A percentile compares a stretch with the other conserved stretches of the same genome.
Conservation (phyloP, 2,797 vertebrate species). For the Rhynchotus rufescens region DNA sequence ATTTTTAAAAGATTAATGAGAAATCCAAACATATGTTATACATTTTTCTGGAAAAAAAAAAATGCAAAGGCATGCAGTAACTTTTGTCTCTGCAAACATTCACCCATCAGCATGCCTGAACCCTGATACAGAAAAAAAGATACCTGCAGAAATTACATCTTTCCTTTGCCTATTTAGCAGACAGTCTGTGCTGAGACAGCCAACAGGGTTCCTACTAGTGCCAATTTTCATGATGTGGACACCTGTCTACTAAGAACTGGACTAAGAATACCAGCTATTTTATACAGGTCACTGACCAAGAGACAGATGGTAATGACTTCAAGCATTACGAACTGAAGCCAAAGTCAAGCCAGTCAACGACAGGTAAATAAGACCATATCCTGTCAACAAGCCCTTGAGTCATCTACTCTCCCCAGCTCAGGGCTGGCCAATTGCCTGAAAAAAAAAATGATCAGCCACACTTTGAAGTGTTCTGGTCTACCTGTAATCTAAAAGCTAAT, state of each 20-base stretch:
- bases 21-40: not conserved
- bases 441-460: not conserved
- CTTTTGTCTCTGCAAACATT: not conserved
- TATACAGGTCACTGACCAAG: slow-evolving; percentile 68
- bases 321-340: slow-evolving; percentile 62
- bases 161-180: slow-evolving; percentile 11
- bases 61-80: not conserved
- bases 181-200: slow-evolving; percentile 13
- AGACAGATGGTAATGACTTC: slow-evolving; percentile 79
- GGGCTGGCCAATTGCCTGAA: slow-evolving; percentile 37
- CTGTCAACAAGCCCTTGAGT: slow-evolving; percentile 60
- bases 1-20: not conserved
- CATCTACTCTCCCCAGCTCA: slow-evolving; percentile 59
- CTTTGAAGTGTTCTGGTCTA: not conserved
- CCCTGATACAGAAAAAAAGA: not conserved
- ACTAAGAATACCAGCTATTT: slow-evolving; percentile 75
- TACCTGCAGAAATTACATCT: not conserved
- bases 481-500: not conserved
- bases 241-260: slow-evolving; percentile 63
- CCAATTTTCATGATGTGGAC: slow-evolving; percentile 65
- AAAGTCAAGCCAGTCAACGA: slow-evolving; percentile 68
- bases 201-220: slow-evolving; percentile 25
- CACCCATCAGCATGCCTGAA: not conserved
- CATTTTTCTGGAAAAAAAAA: not conserved
- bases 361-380: slow-evolving; percentile 73